Base-by-base conservation (phyloP, 2,888 invertebrate species). In the Geotrupes spiniger region DNA sequence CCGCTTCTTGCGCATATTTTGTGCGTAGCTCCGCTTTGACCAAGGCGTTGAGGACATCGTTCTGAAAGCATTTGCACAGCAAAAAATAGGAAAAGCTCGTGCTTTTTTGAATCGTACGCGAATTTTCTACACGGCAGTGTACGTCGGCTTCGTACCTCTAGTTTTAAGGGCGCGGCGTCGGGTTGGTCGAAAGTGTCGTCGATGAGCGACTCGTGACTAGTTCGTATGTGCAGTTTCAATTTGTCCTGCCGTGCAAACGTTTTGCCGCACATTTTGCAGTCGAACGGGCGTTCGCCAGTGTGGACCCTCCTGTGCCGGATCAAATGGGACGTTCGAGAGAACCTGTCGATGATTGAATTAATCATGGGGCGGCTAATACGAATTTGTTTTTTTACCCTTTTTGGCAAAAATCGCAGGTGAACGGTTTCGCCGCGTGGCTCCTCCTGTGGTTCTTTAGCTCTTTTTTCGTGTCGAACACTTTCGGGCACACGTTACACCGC, bases 201-300 rank as follows among this genome's bases (percentile, higher is more conserved):
- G 33, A 9, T 10, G 3, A 33, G 12, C 11, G 33, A 28, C n/a
- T 46, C 45, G n/a, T 50, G 50, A 15, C 45, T 46, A 57, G 80
- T 80, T 65, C 78, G 76, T 53, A 81, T 76, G 68, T 86, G 85
- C 58, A 85, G 81, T 53, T 85, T 82, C 60, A 86, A 74, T 64
- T 86, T 86, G 70, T 86, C 86, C 58, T 84, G 84, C 49, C 85
- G 75, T 14, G 85, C 84, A 73, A 86, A 86, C 57, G 82, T 81
- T 45, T 85, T 81, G 0, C 83, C 84, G 70, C 85, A 86, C 54
- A 81, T 78, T 59, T 78, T 79, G 69, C 85, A 86, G 42, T 79
- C 79, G 70, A 81, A 85, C 2, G 85, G 85, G 6, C 84, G 73
- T 71, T 85, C 84, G 48, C 85, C 85, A 0, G 85, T 85, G 71